Base-by-base conservation (phyloP, 2,113 vertebrate species). In the Ramphastos sulfuratus region DNA sequence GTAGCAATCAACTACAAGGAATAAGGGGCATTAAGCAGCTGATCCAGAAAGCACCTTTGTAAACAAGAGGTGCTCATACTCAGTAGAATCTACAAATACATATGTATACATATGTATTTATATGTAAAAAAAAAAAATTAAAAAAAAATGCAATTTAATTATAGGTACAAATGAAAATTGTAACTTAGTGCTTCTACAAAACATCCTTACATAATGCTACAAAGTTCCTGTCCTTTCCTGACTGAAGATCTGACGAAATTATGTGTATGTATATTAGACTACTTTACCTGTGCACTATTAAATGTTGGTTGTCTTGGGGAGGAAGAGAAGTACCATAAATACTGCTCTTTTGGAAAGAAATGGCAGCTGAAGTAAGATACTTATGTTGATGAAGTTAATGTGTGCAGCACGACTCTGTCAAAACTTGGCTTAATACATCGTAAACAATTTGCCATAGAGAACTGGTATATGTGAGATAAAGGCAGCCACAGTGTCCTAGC, bases 381-480 rank as follows among this genome's bases (percentile, higher is more conserved):
- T 94, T 84, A 33, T 7, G n/a, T 50, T 87, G 66, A 46, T 92
- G 42, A 89, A 89, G 93, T 78, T 69, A 28, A 60, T 73, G 74
- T 79, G 87, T 74, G 76, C 81, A 76, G 19, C 56, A 63, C 73
- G 86, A 82, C 81, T 74, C 54, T 89, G 66, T 82, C 81, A 84
- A 69, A 84, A 90, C 70, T 73, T 84, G 83, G 27, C 84, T 82
- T 80, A 70, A 55, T 30, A 76, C 15, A 5, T 72, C 61, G 46
- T 33, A 89, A 82, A 64, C 39, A 89, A 84, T 92, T 92, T 90
- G 85, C 75, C 24, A 33, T 42, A 89, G 55, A 82, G 63, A 54
- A 71, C 35, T 59, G 39, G n/a, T 76, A 52, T 61, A 76, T 55
- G 78, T 35, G 85, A 58, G 44, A 33, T 92, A 79, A 89, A 90